These are phyloP conservation scores for Octomys mimax DNA, from an alignment of 2,797 vertebrate species.

Conservation along the genomic window DNA sequence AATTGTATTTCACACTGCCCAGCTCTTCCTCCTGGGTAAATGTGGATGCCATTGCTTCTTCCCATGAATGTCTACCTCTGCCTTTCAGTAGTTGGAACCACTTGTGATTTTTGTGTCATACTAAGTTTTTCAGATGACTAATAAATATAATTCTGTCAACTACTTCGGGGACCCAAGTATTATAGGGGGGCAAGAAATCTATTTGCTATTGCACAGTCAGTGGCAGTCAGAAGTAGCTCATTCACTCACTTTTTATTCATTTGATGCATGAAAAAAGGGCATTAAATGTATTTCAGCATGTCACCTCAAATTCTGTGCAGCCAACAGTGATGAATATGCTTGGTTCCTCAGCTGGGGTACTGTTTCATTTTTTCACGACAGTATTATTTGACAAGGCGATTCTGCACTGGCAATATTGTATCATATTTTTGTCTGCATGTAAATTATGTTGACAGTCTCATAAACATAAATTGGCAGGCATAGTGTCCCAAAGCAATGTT, in stretches of 20 bases:
- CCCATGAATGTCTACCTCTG: slow-evolving; percentile 55
- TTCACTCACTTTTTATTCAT: slow-evolving; percentile 87
- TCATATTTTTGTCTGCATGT: slow-evolving; percentile 91
- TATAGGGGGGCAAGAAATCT: slow-evolving; percentile 80
- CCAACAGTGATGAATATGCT: slow-evolving; percentile 89
- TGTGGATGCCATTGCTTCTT: slow-evolving; percentile 24
- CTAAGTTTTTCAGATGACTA: slow-evolving; percentile 85
- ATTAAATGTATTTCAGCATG: slow-evolving; percentile 89
- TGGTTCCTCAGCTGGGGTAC: slow-evolving; percentile 86
- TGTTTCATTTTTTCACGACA: slow-evolving; percentile 90
- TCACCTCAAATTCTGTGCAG: slow-evolving; percentile 88
- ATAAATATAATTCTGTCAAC: slow-evolving; percentile 85
- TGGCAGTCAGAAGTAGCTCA: slow-evolving; percentile 83
- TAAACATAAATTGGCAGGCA: slow-evolving; percentile 92
- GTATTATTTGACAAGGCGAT: slow-evolving; percentile 90
- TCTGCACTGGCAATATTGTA: slow-evolving; percentile 89
- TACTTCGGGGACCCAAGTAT: slow-evolving; percentile 69
- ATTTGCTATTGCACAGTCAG: slow-evolving; percentile 82
- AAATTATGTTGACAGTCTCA: slow-evolving; percentile 92
- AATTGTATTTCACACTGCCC: accelerated
- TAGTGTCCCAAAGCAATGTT: slow-evolving; percentile 90
- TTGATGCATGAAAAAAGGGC: slow-evolving; percentile 89
- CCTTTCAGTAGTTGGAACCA: slow-evolving; percentile 68
- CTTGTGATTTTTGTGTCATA: slow-evolving; percentile 80
- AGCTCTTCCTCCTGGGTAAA: neutral